phyloP scores from a whole-genome alignment of 2,888 invertebrate genomes.

The Zootermopsis nevadensis region DNA sequence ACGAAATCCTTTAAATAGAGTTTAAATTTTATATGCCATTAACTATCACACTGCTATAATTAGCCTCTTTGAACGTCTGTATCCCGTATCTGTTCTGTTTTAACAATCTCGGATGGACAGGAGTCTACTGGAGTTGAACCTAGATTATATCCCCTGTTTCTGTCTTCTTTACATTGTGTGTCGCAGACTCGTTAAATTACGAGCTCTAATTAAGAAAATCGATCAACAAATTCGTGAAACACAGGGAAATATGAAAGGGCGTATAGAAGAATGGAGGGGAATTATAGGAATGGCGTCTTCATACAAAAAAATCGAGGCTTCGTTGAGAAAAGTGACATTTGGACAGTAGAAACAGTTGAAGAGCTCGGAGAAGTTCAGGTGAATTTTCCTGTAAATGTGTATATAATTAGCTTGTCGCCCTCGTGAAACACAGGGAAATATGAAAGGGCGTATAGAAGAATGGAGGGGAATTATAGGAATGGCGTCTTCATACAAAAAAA shows the following conservation, averaged over 20 bases:
- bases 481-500: background rate
- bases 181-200: background rate
- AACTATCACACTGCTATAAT: background rate
- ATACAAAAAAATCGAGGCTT: no score
- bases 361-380: no score
- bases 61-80: background rate
- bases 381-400: no score
- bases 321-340: no score
- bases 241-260: background rate
- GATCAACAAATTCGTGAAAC: background rate
- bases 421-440: no score
- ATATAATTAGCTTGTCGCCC: no score
- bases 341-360: no score
- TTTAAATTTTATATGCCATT: no score
- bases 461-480: no score
- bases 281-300: background rate
- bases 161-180: background rate
- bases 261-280: background rate
- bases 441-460: background rate
- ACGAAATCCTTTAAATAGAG: no score
- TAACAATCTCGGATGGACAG: background rate
- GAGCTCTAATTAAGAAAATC: background rate
- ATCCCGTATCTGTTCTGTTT: background rate
- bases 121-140: no score
- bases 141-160: no score